These are phyloP conservation scores for Neodiprion fabricii DNA, from an alignment of 1,140 invertebrate species.

Conservation along the genomic window DNA sequence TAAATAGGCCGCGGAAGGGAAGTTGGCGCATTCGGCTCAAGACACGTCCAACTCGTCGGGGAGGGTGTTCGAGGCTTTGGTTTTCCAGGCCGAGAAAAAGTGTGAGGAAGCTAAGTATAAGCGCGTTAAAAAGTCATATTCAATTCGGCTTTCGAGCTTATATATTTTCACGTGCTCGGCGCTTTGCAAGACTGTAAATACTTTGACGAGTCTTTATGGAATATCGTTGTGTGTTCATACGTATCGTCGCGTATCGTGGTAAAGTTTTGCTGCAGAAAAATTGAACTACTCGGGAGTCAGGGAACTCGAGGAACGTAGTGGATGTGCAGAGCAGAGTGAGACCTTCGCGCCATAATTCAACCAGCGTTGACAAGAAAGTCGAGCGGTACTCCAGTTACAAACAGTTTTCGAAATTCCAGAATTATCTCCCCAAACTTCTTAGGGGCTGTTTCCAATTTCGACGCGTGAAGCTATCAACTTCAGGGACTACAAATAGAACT, in stretches of 20 bases:
- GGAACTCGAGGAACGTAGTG: neutral
- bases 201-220: too few species aligned
- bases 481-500: slow-evolving; percentile 5
- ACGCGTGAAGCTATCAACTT: neutral
- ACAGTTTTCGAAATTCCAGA: neutral
- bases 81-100: too few species aligned
- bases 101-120: too few species aligned
- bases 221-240: too few species aligned
- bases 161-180: too few species aligned
- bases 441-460: slow-evolving; percentile 2
- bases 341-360: slow-evolving; percentile 7
- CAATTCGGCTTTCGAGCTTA: too few species aligned
- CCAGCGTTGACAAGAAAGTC: slow-evolving; percentile 5
- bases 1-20: slow-evolving; percentile 26
- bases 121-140: too few species aligned
- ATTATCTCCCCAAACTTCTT: neutral
- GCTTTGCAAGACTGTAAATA: too few species aligned
- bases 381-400: neutral
- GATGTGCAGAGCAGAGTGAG: neutral
- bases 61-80: neutral
- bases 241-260: too few species aligned
- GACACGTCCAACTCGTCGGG: neutral
- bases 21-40: neutral
- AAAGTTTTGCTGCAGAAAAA: too few species aligned
- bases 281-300: neutral